Evolutionary conservation across 2,888 invertebrate species (phyloP), one percentile per base, ranked within the genome.

Genomic region (Cosmorhoe ocellata): DNA sequence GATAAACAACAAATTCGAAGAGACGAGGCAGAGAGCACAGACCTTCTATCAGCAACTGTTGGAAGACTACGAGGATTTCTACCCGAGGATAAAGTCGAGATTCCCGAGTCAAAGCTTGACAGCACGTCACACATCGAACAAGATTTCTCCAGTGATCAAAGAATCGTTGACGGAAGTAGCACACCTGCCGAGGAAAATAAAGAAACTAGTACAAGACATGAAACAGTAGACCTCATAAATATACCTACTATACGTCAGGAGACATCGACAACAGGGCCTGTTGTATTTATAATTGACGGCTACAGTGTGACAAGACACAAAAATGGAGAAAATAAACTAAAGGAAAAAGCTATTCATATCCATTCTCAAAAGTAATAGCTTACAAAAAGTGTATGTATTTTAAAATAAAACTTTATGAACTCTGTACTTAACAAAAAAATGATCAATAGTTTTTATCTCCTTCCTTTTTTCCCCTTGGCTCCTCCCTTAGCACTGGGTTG

Each of bases 401-500:
- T 11, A 30, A 42, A 24, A 28, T 33, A 49, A 46, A 54, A 34
- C 48, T 51, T 55, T 55, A 38, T 61, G 64, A 52, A 53, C n/a
- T 31, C 36, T 50, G 62, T n/a, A n/a, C n/a, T n/a, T 64, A 45
- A 56, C 58, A 62, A 56, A 47, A 52, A 57, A 42, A 36, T 24
- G 41, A 31, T 30, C n/a, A 38, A 48, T 56, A n/a, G 57, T 47
- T 54, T 51, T 80, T 81, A 91, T 77, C 90, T 79, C 32, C 90
- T 76, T 56, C 89, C 89, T 67, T 91, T 91, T 66, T 91, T 91
- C 36, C 89, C 90, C 69, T 91, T 91, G 56, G 71, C 76, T 33
- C 62, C 76, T 33, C 62, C 58, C 60, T 90, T 90, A 58, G 62
- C 79, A 51, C 69, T 76, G 1, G 79, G 67, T 67, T 86, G 88